A percentile compares a stretch with the other conserved stretches of the same genome.
phyloP scores from a whole-genome alignment of 53 echinoderm and acorn worm species.

The Paracentrotus lividus region DNA sequence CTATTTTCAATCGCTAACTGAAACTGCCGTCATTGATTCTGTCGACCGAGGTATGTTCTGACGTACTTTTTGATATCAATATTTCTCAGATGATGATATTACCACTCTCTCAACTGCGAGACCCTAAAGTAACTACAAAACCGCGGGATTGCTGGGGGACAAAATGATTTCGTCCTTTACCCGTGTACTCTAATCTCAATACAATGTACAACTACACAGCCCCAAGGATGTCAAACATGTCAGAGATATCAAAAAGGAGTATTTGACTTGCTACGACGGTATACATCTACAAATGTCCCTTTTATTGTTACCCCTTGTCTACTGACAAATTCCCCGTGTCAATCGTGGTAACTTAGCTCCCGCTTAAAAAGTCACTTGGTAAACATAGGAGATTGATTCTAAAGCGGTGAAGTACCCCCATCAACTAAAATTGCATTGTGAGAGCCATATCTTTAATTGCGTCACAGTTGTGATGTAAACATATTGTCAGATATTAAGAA shows the following conservation, averaged over 20 bases:
- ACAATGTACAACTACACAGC: too few relatives aligned
- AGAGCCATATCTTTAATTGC: not conserved
- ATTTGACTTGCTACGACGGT: conserved; percentile 19
- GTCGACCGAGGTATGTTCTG: too few relatives aligned
- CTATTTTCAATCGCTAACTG: too few relatives aligned
- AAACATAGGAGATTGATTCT: conserved; percentile 30
- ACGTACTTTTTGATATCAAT: too few relatives aligned
- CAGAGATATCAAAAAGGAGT: not conserved
- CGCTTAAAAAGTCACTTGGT: conserved; percentile 52
- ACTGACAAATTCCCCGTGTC: conserved; percentile 14
- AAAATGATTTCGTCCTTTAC: not conserved
- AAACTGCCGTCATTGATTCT: too few relatives aligned
- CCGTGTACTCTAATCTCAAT: not conserved
- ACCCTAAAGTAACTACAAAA: too few relatives aligned
- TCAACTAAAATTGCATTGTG: not conserved
- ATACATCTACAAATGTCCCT: conserved; percentile 23
- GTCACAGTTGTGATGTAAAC: not conserved
- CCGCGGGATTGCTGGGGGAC: too few relatives aligned
- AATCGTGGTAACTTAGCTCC: conserved; percentile 44
- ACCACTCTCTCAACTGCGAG: not conserved
- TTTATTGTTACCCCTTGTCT: conserved; percentile 19
- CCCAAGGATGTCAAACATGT: not conserved
- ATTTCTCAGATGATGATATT: too few relatives aligned
- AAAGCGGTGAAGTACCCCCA: not conserved
- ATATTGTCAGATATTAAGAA: not conserved